Base-by-base conservation (phyloP, 2,888 invertebrate species). In the Glaucopsyche alexis region DNA sequence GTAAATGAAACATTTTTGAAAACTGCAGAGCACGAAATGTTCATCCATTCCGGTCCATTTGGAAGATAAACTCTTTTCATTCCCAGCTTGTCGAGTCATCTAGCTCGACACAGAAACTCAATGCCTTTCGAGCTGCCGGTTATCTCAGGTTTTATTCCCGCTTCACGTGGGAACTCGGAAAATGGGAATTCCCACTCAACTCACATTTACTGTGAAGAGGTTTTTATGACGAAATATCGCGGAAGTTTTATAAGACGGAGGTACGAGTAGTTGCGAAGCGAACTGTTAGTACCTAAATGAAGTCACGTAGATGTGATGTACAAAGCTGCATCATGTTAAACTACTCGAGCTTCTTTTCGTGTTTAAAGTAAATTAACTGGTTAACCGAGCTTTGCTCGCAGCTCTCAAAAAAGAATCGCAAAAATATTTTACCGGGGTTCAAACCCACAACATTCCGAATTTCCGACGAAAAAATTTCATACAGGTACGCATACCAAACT, bases 41-140 rank as follows among this genome's bases (percentile, higher is more conserved):
- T 19, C 55, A 19, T 55, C 55, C 16, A 16, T 55, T 16, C 55
- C 52, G 16, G 52, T 55, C 52, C 19, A 55, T 55, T 55, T 55
- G 19, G 55, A 19, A 55, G 19, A 55, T 55, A 55, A 19, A 55
- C 55, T 55, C 55, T 55, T 55, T 55, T 55, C 55, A 55, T 55
- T 55, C 19, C 0, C n/a, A 3, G 52, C 8, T 16, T 55, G 4
- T 55, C 7, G 7, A 42, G 42, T 42, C 42, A 42, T 42, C 42
- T 42, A 42, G 42, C 42, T 42, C 42, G 42, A 6, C 7, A 42
- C 42, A 8, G 42, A 7, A 42, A 7, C 42, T 55, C 19, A 55
- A 55, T 55, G 19, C 55, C 8, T 55, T 14, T 42, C 6, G 42
- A 42, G n/a, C 14, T 50, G 50, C 5, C 13, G 49, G 14, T 55